Percentiles rank a stretch among this genome's conserved stretches.
These are phyloP conservation scores for Heliconius ismenius DNA, from an alignment of 2,888 invertebrate genomes.

Conservation along the genomic window DNA sequence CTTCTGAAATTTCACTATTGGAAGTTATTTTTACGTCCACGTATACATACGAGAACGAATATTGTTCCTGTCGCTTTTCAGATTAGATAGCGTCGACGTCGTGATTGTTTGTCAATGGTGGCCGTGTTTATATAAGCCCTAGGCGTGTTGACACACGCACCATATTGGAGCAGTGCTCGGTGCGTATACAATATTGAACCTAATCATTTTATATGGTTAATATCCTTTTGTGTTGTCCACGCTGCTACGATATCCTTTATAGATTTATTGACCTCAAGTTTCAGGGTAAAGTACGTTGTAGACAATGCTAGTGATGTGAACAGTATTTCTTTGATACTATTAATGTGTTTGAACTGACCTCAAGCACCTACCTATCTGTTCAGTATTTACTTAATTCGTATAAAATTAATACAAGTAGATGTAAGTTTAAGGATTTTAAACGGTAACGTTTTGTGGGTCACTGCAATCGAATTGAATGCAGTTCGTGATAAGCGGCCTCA, in stretches of 20 bases:
- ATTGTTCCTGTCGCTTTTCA: conserved; percentile 59
- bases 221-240: conserved; percentile 7
- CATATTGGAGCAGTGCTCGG: conserved; percentile 30
- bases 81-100: conserved; percentile 73
- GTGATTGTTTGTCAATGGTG: conserved; percentile 67
- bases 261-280: conserved; percentile 19
- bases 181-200: conserved; percentile 26
- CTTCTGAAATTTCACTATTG: neutral
- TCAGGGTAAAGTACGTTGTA: neutral
- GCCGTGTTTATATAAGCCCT: conserved; percentile 66
- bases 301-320: neutral
- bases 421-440: conserved; percentile 45
- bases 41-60: conserved; percentile 43
- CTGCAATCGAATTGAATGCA: conserved; percentile 56
- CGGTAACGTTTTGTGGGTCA: conserved; percentile 60
- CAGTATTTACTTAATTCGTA: too few species aligned
- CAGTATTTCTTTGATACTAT: neutral
- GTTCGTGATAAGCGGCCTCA: conserved; percentile 53
- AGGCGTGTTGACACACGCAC: conserved; percentile 60
- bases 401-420: neutral
- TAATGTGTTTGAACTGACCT: neutral
- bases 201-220: conserved; percentile 22
- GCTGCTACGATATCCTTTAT: conserved; percentile 10
- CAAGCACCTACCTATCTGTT: too few species aligned
- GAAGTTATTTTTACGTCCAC: neutral